A percentile compares a stretch with the other conserved stretches of the same genome.
phyloP scores from a whole-genome alignment of 1,140 invertebrate species.

The Brachionus plicatilis region DNA sequence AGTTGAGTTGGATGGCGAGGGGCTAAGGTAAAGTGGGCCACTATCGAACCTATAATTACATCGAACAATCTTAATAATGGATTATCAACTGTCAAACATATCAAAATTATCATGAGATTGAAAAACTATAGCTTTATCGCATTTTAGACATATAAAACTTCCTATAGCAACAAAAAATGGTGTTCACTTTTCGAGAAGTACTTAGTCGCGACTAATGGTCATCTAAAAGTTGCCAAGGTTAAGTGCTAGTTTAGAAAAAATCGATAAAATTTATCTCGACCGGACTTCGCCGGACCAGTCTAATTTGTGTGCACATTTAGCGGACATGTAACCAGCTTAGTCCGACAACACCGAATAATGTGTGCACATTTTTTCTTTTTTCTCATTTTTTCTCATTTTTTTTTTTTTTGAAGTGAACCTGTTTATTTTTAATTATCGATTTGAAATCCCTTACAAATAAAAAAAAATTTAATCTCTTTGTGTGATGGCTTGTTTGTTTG shows the following conservation, averaged over 20 bases:
- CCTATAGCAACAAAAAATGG: neutral
- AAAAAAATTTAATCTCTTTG: conserved; percentile 23
- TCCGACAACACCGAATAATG: neutral
- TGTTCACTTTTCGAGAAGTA: neutral
- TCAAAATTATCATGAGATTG: conserved; percentile 32
- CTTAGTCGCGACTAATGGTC: conserved; percentile 19
- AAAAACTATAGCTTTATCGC: neutral
- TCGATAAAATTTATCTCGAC: conserved; percentile 17
- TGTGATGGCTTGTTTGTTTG: conserved; percentile 19
- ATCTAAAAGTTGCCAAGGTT: neutral
- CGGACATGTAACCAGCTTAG: conserved; percentile 26
- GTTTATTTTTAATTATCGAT: conserved; percentile 36
- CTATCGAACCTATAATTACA: conserved; percentile 12
- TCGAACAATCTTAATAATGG: conserved; percentile 19
- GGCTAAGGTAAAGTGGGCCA: neutral
- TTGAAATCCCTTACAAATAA: conserved; percentile 19
- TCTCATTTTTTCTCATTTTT: too few species aligned
- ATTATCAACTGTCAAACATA: conserved; percentile 32
- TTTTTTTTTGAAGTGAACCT: conserved; percentile 21
- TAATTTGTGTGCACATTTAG: conserved; percentile 15
- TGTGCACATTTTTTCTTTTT: neutral
- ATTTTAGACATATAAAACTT: conserved; percentile 4
- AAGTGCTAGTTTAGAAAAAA: neutral
- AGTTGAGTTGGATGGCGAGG: neutral
- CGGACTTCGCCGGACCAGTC: neutral